These are phyloP conservation scores for Drosophila mulleri DNA, from an alignment of 2,888 invertebrate species.

Conservation along the genomic window DNA sequence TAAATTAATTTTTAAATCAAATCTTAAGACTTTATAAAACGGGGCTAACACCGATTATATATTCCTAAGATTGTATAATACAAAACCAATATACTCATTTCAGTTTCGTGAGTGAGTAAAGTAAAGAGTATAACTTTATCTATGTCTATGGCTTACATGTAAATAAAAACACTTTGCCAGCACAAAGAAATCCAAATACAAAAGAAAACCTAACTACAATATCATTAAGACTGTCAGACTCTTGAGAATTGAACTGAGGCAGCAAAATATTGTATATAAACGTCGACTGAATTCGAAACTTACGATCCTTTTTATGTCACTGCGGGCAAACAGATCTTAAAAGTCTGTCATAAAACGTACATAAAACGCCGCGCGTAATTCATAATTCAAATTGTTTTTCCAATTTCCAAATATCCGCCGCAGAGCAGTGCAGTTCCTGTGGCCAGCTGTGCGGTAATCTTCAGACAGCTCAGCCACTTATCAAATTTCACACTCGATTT, in stretches of 20 bases:
- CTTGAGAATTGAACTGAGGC: not conserved
- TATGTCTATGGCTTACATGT: not conserved
- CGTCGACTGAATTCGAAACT: constrained; percentile 6
- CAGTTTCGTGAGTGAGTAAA: not conserved
- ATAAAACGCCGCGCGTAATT: constrained; percentile 53
- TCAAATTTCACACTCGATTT: constrained; percentile 75
- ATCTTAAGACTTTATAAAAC: no score
- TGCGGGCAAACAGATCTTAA: constrained; percentile 45
- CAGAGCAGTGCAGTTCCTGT: constrained; percentile 22
- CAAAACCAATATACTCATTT: not conserved
- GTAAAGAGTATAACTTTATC: no score
- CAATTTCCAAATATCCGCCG: constrained; percentile 3
- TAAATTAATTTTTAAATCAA: no score
- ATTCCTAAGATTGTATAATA: no score
- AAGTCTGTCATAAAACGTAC: constrained; percentile 56
- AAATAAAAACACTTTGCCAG: not conserved
- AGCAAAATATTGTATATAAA: not conserved
- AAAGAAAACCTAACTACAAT: no score
- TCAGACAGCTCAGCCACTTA: constrained; percentile 58
- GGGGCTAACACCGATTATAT: no score
- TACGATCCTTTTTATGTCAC: constrained; percentile 31
- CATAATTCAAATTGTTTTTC: constrained; percentile 36
- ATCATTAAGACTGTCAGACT: not conserved
- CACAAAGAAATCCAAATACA: not conserved
- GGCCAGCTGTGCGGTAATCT: constrained; percentile 53